Evolutionary conservation across 1,140 invertebrate species (phyloP), one percentile per base, ranked within the genome.

Genomic region (Leptinotarsa texana): DNA sequence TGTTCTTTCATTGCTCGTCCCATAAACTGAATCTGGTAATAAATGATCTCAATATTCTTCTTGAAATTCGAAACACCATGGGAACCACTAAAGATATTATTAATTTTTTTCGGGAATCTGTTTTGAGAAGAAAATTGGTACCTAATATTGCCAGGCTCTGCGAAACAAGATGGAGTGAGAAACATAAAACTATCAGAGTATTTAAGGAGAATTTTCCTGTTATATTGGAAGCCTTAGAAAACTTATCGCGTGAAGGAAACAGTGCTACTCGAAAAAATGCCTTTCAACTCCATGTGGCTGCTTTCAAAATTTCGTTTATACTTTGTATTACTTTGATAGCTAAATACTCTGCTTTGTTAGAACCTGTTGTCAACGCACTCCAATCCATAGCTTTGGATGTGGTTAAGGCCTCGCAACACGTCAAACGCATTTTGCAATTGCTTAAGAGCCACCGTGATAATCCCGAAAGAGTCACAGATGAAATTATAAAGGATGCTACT

Each of bases 11-110:
- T 80, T 85, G 82, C 69, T 74, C 82, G 27, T 78, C 47, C 69
- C 85, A 85, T 72, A 84, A 80, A 78, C 76, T 86, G 62, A 85
- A 82, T 57, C n/a, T 57, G 5, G 49, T 85, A 18, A 73, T 84
- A 6, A 85, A 84, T 81, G 81, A 84, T 74, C 47, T 79, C 22
- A 83, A 79, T 66, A 51, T 4, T 33, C n/a, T 83, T 70, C 77
- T 78, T 57, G 80, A 83, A 80, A 81, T 84, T 74, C 63, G 80
- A 79, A 84, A 84, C 71, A 74, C 78, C 22, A 79, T 82, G 72
- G 79, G 76, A 75, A 83, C 81, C 57, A 80, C 77, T 27, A 83
- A 83, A 79, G 77, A 83, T 76, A 79, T 75, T 71, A 82, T 85
- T 71, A 79, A 76, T 47, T 83, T 82, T 79, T 84, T 84, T 77